Base-by-base conservation (phyloP, 2,113 vertebrate species). In the Xiphophorus maculatus region DNA sequence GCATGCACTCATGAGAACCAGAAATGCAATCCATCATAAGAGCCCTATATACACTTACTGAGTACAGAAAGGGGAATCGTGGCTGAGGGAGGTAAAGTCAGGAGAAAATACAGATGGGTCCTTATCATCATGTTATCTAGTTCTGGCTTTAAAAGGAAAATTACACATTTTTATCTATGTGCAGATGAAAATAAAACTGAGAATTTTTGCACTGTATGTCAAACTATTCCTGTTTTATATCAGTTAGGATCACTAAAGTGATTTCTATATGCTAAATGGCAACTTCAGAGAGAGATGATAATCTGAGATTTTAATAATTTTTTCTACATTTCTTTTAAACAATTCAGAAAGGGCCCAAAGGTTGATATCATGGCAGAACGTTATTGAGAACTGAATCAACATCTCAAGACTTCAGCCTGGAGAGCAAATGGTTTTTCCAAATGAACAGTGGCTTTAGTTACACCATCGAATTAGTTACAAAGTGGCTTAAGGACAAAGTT, bases 11-110 rank as follows among this genome's bases (percentile, higher is more conserved):
- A 37, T 73, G 81, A 84, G 82, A 82, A 78, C 80, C 73, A 68
- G 77, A 29, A 71, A 75, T 60, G 74, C 72, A 81, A 91, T 91
- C 89, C 83, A 91, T 91, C 88, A 91, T 85, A 73, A 80, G 74
- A 71, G 73, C 81, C 78, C 67, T 32, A 77, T 71, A 58, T 73
- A 84, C 77, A 84, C 79, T 82, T 76, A 83, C 83, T 74, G 75
- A 88, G 82, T 73, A 75, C 15, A 61, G 33, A 44, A 58, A 73
- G 79, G 40, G 58, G 37, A 77, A 60, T 37, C 35, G 73, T 32
- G 17, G 68, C 44, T 68, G 66, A 75, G 71, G 73, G 61, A 77
- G 76, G 74, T 25, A n/a, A 51, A 74, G 42, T 37, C 62, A 37
- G 14, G 30, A 29, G 32, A 15, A 64, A 73, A 76, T n/a, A 40